Evolutionary conservation across 2,888 invertebrate genomes (phyloP), one percentile per base, ranked within the genome.

Genomic region (Plebejus melissa): DNA sequence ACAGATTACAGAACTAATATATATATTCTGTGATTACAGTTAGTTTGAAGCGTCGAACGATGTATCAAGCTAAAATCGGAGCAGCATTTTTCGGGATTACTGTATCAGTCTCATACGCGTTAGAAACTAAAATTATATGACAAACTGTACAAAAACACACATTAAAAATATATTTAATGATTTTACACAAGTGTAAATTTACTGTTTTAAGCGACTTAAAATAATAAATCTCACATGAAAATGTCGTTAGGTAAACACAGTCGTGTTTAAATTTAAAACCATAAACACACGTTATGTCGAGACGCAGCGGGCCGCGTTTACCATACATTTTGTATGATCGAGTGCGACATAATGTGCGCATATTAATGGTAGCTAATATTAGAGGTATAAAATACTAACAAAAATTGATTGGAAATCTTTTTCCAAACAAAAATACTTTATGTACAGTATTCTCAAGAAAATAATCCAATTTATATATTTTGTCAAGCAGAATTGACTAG

Each of bases 71-170:
- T 50, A 13, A 28, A 46, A 50, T 54, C 50, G 54, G 16, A 32
- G 13, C 32, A 65, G 65, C 13, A 36, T 65, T 13, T 60, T 65
- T 65, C 16, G 65, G 65, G 36, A 65, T 65, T 36, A 89, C 87
- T 85, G 84, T 84, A 84, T 90, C 90, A 90, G 90, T 90, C 90
- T 90, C 89, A 87, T 88, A 80, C 83, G 54, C 83, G 84, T 84
- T 83, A 82, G 83, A 84, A 81, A 81, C 82, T 82, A 79, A 77
- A 83, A 80, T 78, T 83, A 82, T 83, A 81, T 82, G 82, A 77
- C 50, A 54, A 11, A 11, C 50, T 32, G 54, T 50, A 72, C 54
- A 32, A 16, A 72, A 50, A 50, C 28, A 71, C 46, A 41, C 41
- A 46, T 46, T 46, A 46, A 46, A 41, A 22, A 22, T 22, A 70